Conservation (phyloP, 1,140 invertebrate species). For the Drosophila seguyi region DNA sequence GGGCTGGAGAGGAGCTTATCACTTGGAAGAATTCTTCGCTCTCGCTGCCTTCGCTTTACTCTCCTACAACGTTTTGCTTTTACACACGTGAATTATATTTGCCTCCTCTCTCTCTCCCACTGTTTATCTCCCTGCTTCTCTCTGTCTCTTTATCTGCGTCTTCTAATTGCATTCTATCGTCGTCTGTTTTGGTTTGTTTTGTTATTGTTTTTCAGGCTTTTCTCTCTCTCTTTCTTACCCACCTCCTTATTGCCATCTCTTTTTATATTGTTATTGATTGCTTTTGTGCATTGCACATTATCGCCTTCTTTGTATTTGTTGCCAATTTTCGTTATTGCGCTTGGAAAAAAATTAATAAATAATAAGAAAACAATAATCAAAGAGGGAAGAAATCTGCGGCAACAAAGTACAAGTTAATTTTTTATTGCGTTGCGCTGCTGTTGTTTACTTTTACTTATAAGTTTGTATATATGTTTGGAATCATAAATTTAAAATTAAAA, state of each 20-base stretch:
- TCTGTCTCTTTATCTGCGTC: slow-evolving; percentile 31
- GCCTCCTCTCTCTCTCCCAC: neutral
- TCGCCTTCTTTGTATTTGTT: slow-evolving; percentile 81
- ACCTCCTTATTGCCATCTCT: slow-evolving; percentile 5
- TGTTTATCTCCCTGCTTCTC: neutral
- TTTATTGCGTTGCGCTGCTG: neutral
- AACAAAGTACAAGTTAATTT: neutral
- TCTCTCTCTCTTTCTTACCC: slow-evolving; percentile 2
- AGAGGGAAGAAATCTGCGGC: neutral
- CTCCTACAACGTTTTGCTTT: slow-evolving; percentile 26
- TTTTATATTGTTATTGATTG: slow-evolving; percentile 62
- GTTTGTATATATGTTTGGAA: neutral
- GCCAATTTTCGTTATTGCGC: slow-evolving; percentile 69
- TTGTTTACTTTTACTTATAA: neutral
- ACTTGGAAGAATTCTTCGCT: slow-evolving; percentile 18
- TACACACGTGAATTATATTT: slow-evolving; percentile 28
- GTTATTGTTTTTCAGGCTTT: slow-evolving; percentile 42
- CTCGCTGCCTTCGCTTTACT: slow-evolving; percentile 7
- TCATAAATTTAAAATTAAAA: neutral
- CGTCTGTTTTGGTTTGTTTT: slow-evolving; percentile 51
- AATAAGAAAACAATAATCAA: slow-evolving; percentile 15
- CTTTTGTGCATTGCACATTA: slow-evolving; percentile 68
- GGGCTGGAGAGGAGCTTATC: slow-evolving; percentile 31
- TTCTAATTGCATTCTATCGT: slow-evolving; percentile 54
- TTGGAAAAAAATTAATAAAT: slow-evolving; percentile 25